Evolutionary conservation across 2,113 vertebrate species (phyloP).

Genomic region (Mormyrus lacerda): DNA sequence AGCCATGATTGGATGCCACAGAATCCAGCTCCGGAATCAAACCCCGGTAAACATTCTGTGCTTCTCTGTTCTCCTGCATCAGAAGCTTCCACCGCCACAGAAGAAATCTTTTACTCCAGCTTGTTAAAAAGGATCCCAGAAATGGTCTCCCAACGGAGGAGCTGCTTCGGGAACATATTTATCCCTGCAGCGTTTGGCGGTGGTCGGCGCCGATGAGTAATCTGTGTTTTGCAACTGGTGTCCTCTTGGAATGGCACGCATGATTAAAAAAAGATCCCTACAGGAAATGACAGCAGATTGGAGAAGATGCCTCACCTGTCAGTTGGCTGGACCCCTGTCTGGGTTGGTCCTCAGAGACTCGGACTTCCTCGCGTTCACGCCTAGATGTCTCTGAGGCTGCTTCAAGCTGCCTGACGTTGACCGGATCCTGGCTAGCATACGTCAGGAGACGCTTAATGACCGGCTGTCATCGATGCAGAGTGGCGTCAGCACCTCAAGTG

Average conservation of each 20-base stretch:
- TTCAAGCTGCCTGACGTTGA: not conserved
- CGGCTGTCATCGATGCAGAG: not conserved
- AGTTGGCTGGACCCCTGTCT: not conserved
- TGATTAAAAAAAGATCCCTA: not conserved
- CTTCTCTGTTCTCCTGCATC: not conserved
- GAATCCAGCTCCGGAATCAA: not conserved
- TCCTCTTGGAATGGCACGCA: not conserved
- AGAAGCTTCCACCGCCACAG: no score
- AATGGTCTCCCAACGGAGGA: not conserved
- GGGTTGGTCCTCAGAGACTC: not conserved
- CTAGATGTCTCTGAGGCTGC: not conserved
- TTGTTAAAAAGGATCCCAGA: not conserved
- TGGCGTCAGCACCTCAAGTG: not conserved
- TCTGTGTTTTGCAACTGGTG: not conserved
- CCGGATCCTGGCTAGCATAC: not conserved
- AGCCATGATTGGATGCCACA: not conserved
- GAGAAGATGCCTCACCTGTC: not conserved
- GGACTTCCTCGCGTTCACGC: not conserved
- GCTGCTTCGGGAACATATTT: not conserved
- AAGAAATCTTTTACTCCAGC: not conserved
- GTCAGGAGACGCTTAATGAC: not conserved
- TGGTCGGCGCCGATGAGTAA: not conserved
- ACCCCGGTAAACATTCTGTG: not conserved
- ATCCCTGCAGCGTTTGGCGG: not conserved
- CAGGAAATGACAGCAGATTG: not conserved